Evolutionary conservation across 2,888 invertebrate genomes (phyloP).

Genomic region (Rhodophaea formosa): DNA sequence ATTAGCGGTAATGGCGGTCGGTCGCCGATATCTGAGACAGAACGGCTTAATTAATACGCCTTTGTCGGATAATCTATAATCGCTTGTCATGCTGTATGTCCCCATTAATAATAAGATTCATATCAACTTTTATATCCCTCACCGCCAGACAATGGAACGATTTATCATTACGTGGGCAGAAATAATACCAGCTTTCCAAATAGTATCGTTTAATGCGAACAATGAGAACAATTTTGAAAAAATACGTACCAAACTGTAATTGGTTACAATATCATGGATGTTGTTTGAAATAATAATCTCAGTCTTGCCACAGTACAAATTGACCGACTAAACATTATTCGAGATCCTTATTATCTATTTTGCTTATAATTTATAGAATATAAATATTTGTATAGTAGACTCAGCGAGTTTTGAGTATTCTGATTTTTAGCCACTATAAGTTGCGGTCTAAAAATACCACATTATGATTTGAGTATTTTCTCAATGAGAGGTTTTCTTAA

Average conservation of each 20-base stretch:
- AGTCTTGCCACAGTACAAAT: constrained; percentile 66
- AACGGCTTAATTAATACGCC: constrained; percentile 64
- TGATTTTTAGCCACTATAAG: background rate
- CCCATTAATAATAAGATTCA: constrained; percentile 30
- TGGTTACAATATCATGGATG: constrained; percentile 48
- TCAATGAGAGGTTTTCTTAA: background rate
- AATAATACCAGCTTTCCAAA: constrained; percentile 39
- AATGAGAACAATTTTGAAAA: constrained; percentile 64
- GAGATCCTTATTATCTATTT: constrained; percentile 23
- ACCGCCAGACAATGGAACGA: constrained; percentile 1
- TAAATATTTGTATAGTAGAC: constrained; percentile 2
- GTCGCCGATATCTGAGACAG: constrained; percentile 59
- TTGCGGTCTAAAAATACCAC: background rate
- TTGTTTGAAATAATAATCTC: constrained; percentile 45
- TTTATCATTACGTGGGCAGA: constrained; percentile 22
- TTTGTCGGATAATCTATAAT: constrained; percentile 55
- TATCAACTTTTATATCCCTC: constrained; percentile 27
- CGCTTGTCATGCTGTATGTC: constrained; percentile 35
- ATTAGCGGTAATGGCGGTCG: constrained; percentile 64
- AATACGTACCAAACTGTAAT: constrained; percentile 54
- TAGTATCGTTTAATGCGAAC: constrained; percentile 67
- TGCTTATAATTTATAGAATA: constrained; percentile 8
- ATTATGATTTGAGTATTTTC: background rate
- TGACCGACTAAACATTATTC: constrained; percentile 42
- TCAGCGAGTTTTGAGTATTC: constrained; percentile 8